Base-by-base conservation (phyloP, 2,797 vertebrate genomes). In the Florisuga fusca region DNA sequence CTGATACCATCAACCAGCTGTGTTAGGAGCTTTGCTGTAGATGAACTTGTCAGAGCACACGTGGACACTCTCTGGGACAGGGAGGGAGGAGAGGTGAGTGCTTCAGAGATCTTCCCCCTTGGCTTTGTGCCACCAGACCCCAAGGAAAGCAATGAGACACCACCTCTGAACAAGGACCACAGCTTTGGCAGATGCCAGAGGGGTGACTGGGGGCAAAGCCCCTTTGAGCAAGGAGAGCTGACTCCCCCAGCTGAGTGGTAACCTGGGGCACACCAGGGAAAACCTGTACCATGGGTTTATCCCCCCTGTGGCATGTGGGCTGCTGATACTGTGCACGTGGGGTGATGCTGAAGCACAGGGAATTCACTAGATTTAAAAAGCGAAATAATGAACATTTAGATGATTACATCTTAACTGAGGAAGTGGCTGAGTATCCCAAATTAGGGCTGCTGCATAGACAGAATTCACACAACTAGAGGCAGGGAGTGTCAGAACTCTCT, bases 1-100 rank as follows among this genome's bases (percentile, higher is more conserved):
- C 80, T 59, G 63, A 54, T 84, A 58, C 22, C 69, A n/a, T 62
- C 73, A 66, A 25, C 59, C 77, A 45, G 75, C 81, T 69, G 21
- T 6, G 61, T 93, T 51, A 63, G 61, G 62, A 87, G 50, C 74
- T 72, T 67, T 48, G 62, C 73, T 66, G 69, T 45, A 93, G 90
- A 55, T 63, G 15, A 48, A 38, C 10, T 62, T 58, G 46, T 33
- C 43, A 50, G 92, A 89, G 87, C 48, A 82, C 58, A 14, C 0
- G 2, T 12, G 31, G 1, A 3, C 6, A 6, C 43, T 48, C 38
- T 62, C 53, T 51, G 53, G 36, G 45, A 33, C 72, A 81, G 62
- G 77, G 45, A 64, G 41, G 62, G 27, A 86, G 59, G 27, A 86
- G 55, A 75, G 72, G 62, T 63, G 68, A 58, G 20, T 15, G 2